Evolutionary conservation across 2,888 invertebrate genomes (phyloP).

Genomic region (Iselma pallidipennis): DNA sequence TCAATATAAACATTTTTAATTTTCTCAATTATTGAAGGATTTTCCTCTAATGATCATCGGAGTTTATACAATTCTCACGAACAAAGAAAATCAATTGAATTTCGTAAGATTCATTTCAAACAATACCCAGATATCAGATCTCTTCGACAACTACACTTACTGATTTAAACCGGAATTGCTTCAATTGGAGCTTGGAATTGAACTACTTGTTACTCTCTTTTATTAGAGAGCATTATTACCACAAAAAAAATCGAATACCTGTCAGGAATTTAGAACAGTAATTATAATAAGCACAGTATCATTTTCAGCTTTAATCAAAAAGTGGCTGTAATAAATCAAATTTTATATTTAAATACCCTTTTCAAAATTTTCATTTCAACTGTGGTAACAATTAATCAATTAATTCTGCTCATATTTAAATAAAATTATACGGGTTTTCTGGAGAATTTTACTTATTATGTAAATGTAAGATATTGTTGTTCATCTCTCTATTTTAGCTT

Average conservation of each 20-base stretch:
- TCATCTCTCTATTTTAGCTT: neutral
- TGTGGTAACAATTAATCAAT: neutral
- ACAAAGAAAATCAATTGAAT: neutral
- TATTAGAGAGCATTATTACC: neutral
- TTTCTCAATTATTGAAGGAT: no score
- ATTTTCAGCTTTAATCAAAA: no score
- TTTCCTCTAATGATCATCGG: neutral
- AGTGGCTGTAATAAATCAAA: no score
- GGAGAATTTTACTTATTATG: neutral
- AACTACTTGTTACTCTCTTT: neutral
- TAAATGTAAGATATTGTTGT: neutral
- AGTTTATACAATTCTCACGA: neutral
- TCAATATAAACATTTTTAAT: no score
- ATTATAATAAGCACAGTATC: constrained; percentile 8
- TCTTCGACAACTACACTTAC: neutral
- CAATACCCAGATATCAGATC: neutral
- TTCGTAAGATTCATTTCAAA: neutral
- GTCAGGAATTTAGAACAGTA: constrained; percentile 13
- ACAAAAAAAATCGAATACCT: no score
- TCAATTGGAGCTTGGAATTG: constrained; percentile 1
- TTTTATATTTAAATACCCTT: neutral
- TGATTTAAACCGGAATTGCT: neutral
- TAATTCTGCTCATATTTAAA: neutral
- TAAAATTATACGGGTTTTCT: neutral
- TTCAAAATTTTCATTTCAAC: neutral